A percentile compares a stretch with the other conserved stretches of the same genome.
phyloP scores from a whole-genome alignment of 1,140 invertebrate species.

The Venturia canescens region DNA sequence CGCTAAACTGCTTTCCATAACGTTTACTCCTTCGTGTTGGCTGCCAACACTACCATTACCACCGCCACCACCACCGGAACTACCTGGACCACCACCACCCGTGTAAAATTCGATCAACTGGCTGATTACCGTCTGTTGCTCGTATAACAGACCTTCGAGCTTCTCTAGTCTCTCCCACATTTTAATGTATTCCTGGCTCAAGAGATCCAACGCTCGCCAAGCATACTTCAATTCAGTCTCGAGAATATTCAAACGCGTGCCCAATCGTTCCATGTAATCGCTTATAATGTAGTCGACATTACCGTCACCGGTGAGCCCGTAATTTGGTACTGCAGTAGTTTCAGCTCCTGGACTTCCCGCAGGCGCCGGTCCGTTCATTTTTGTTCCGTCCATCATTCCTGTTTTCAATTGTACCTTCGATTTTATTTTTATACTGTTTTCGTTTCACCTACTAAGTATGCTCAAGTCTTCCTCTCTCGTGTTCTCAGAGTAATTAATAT shows the following conservation, averaged over 20 bases:
- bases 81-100: constrained; percentile 61
- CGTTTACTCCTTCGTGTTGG: constrained; percentile 61
- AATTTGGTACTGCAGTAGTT: constrained; percentile 61
- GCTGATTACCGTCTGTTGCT: constrained; percentile 94
- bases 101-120: constrained; percentile 90
- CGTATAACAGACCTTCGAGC: constrained; percentile 90
- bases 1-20: constrained; percentile 63
- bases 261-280: constrained; percentile 93
- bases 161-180: constrained; percentile 96
- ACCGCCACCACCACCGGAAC: constrained; percentile 65
- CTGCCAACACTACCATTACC: constrained; percentile 61
- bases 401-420: constrained; percentile 8
- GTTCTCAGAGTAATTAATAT: constrained; percentile 13
- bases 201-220: constrained; percentile 92
- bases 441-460: constrained; percentile 39
- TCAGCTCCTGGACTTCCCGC: constrained; percentile 61
- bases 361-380: constrained; percentile 60
- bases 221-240: constrained; percentile 94
- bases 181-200: constrained; percentile 94
- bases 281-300: constrained; percentile 85
- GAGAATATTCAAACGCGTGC: constrained; percentile 88
- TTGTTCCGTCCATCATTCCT: constrained; percentile 67
- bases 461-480: constrained; percentile 42
- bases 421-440: constrained; percentile 14
- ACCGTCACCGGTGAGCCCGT: constrained; percentile 63